Conservation (phyloP, 2,888 invertebrate genomes). For the Drosophila nr. medialis region DNA sequence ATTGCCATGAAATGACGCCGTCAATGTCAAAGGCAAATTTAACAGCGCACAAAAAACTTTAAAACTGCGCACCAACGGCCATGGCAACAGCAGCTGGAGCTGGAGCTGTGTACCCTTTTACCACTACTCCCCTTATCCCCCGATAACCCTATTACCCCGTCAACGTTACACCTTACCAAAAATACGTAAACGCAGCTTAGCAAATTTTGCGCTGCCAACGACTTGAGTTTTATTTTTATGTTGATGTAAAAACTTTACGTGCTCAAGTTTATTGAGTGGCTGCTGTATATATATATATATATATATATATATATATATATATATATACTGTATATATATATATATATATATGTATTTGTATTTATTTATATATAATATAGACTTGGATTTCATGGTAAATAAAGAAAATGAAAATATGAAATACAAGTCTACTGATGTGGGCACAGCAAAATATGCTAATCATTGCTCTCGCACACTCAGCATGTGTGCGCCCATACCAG, state of each 20-base stretch:
- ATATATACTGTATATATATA: neutral
- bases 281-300: slow-evolving; percentile 29
- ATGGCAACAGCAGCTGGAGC: neutral
- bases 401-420: neutral
- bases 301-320: neutral
- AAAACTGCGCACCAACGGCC: slow-evolving; percentile 28
- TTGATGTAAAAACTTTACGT: slow-evolving; percentile 70
- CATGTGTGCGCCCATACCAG: slow-evolving; percentile 17
- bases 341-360: too few relatives aligned
- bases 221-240: slow-evolving; percentile 71
- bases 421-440: neutral
- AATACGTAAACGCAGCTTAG: slow-evolving; percentile 67
- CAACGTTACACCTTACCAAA: slow-evolving; percentile 28
- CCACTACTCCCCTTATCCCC: neutral
- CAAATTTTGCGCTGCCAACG: slow-evolving; percentile 65
- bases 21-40: slow-evolving; percentile 54
- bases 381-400: neutral
- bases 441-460: neutral
- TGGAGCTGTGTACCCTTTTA: slow-evolving; percentile 26
- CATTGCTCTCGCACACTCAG: neutral
- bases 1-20: slow-evolving; percentile 40
- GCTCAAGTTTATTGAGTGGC: slow-evolving; percentile 68
- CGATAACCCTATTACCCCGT: neutral
- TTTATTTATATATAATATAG: neutral
- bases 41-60: slow-evolving; percentile 37